Conservation (phyloP, 1,140 invertebrate genomes). For the Gryllus bimaculatus region DNA sequence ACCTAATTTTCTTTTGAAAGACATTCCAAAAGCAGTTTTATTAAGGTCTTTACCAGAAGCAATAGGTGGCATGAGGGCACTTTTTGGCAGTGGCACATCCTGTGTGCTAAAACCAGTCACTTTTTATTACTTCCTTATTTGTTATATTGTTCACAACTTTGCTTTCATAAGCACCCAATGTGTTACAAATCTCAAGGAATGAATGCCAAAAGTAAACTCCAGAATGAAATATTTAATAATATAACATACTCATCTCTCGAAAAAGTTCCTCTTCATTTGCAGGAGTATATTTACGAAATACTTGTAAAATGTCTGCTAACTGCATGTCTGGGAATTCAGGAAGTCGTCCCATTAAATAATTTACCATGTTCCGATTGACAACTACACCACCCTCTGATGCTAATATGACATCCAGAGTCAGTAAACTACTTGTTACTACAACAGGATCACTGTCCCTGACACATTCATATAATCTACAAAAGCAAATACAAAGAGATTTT, state of each 20-base stretch:
- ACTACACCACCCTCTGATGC: constrained; percentile 17
- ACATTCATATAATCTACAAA: constrained; percentile 18
- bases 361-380: constrained; percentile 14
- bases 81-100: no score
- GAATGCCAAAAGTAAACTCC: no score
- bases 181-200: no score
- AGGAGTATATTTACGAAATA: constrained; percentile 16
- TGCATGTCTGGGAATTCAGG: constrained; percentile 16
- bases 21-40: no score
- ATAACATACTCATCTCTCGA: constrained; percentile 14
- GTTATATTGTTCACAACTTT: no score
- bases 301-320: constrained; percentile 14
- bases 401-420: constrained; percentile 14
- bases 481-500: neutral
- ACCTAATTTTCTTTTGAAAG: no score
- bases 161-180: no score
- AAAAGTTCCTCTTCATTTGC: constrained; percentile 16
- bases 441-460: constrained; percentile 15
- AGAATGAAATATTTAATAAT: neutral
- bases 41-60: no score
- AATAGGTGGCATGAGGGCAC: no score
- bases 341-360: constrained; percentile 14
- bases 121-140: no score
- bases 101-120: no score
- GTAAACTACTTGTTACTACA: constrained; percentile 13